Percentiles rank a stretch among this genome's conserved stretches.
phyloP scores from a whole-genome alignment of 2,888 invertebrate species.

The Tinea semifulvella region DNA sequence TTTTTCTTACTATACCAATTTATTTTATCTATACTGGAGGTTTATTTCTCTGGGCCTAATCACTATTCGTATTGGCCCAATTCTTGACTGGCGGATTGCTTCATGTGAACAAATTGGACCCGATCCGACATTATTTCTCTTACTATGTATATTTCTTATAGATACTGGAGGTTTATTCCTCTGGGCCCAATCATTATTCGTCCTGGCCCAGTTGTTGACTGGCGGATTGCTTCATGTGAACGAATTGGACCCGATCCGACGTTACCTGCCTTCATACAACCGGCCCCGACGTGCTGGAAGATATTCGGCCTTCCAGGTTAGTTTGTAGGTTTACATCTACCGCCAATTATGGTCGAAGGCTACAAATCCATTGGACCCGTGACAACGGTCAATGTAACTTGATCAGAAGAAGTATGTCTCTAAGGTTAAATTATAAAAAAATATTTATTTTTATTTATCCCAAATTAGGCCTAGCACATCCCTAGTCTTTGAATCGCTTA shows the following conservation, averaged over 20 bases:
- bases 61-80: conserved; percentile 93
- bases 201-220: conserved; percentile 91
- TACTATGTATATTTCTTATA: no score
- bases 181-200: conserved; percentile 97
- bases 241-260: conserved; percentile 94
- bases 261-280: conserved; percentile 96
- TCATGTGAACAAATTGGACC: conserved; percentile 95
- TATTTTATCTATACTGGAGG: no score
- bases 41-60: conserved; percentile 94
- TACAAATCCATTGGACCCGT: no score
- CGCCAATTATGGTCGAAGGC: no score
- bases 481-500: no score
- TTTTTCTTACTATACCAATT: no score
- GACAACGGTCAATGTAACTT: no score
- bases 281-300: conserved; percentile 90
- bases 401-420: no score
- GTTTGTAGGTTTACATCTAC: no score
- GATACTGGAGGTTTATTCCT: conserved; percentile 76
- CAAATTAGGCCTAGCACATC: no score
- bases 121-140: conserved; percentile 92
- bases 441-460: no score
- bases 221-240: conserved; percentile 90
- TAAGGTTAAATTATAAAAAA: no score
- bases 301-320: conserved; percentile 96
- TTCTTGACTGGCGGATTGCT: conserved; percentile 88